Conservation (phyloP, 1,140 invertebrate species). For the Hycleus cichorii region DNA sequence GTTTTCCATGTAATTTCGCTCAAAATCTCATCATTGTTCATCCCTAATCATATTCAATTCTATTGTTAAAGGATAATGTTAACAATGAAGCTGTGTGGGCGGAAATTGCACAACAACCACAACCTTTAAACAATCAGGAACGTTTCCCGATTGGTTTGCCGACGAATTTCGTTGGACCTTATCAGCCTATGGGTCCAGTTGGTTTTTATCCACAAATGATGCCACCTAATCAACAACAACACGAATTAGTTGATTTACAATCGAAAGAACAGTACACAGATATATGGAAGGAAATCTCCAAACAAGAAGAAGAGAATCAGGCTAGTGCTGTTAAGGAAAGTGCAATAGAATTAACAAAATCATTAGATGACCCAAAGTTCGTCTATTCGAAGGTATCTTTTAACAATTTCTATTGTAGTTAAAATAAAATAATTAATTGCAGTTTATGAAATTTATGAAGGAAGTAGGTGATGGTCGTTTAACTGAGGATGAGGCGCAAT, state of each 20-base stretch:
- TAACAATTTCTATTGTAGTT: background rate
- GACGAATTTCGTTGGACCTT: background rate
- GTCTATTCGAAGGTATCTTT: conserved; percentile 56
- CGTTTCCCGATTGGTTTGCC: conserved; percentile 19
- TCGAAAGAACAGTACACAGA: background rate
- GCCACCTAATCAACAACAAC: too few relatives aligned
- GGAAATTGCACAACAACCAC: conserved; percentile 30
- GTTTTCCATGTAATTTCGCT: conserved; percentile 47
- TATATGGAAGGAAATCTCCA: background rate
- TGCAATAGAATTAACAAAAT: conserved; percentile 48
- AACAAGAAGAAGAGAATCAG: background rate
- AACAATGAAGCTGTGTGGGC: conserved; percentile 35
- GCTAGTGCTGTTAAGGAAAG: conserved; percentile 43
- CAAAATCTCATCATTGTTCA: conserved; percentile 16
- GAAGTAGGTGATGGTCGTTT: conserved; percentile 58
- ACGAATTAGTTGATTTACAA: background rate
- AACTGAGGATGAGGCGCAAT: conserved; percentile 39
- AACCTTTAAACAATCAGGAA: conserved; percentile 18
- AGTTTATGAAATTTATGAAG: conserved; percentile 83
- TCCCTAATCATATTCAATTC: background rate
- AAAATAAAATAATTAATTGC: conserved; percentile 22
- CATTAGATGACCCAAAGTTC: conserved; percentile 59
- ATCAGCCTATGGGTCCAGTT: background rate
- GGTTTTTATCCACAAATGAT: too few relatives aligned
- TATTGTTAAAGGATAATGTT: conserved; percentile 20